Conservation (phyloP, 2,113 vertebrate genomes). For the Triplophysa rosa region DNA sequence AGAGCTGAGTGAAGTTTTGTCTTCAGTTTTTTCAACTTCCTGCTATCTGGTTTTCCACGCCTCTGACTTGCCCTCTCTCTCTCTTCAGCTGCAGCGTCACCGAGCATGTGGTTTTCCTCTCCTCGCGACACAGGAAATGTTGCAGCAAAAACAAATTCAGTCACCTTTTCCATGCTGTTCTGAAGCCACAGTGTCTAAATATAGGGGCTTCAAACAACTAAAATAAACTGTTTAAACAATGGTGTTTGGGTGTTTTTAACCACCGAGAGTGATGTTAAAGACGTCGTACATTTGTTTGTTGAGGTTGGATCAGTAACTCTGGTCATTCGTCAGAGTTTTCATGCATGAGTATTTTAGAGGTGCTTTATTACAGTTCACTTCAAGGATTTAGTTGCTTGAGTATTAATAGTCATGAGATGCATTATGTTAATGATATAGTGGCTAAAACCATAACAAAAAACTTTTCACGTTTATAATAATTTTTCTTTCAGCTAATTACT, state of each 20-base stretch:
- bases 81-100: constrained; percentile 72
- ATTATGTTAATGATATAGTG: background rate
- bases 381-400: background rate
- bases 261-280: constrained; percentile 42
- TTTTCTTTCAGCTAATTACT: background rate
- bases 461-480: background rate
- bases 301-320: constrained; percentile 36
- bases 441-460: background rate
- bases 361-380: background rate
- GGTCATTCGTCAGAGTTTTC: background rate
- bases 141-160: constrained; percentile 75
- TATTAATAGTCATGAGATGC: background rate
- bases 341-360: background rate
- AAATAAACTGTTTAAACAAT: constrained; percentile 74
- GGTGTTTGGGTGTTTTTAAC: constrained; percentile 51
- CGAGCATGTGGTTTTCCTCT: constrained; percentile 72
- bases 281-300: constrained; percentile 31
- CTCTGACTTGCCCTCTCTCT: constrained; percentile 64
- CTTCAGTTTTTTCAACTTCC: constrained; percentile 63
- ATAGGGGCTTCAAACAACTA: constrained; percentile 65
- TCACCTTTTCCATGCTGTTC: constrained; percentile 79
- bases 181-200: constrained; percentile 72
- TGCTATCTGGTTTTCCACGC: constrained; percentile 75
- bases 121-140: constrained; percentile 74
- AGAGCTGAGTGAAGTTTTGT: constrained; percentile 11